phyloP scores from a whole-genome alignment of 2,113 vertebrate species.

The Pseudonaja textilis region DNA sequence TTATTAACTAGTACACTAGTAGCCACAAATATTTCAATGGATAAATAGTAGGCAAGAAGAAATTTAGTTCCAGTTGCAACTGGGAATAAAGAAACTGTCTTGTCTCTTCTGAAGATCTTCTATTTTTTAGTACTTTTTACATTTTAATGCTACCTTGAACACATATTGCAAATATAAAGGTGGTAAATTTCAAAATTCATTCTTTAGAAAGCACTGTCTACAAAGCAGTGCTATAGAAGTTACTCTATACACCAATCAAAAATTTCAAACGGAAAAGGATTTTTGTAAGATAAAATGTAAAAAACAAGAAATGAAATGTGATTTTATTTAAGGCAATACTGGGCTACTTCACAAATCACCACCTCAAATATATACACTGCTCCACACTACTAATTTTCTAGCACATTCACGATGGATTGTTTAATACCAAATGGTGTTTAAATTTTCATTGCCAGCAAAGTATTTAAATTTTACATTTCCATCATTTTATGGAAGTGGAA shows the following conservation, averaged over 20 bases:
- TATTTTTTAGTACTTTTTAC: slow-evolving; percentile 61
- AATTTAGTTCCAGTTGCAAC: slow-evolving; percentile 33
- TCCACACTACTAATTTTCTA: slow-evolving; percentile 81
- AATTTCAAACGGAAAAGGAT: slow-evolving; percentile 71
- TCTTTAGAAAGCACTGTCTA: slow-evolving; percentile 70
- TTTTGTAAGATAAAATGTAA: slow-evolving; percentile 79
- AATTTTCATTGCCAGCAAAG: slow-evolving; percentile 76
- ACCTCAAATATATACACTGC: slow-evolving; percentile 82
- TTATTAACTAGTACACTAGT: not conserved
- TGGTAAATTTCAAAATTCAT: slow-evolving; percentile 76
- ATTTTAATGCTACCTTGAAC: slow-evolving; percentile 45
- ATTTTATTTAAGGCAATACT: slow-evolving; percentile 87
- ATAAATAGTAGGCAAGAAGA: not conserved
- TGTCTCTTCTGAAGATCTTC: not conserved
- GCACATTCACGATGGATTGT: slow-evolving; percentile 77
- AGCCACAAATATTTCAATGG: not conserved
- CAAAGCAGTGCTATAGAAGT: slow-evolving; percentile 72
- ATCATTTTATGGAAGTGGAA: slow-evolving; percentile 71
- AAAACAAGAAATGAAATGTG: slow-evolving; percentile 85
- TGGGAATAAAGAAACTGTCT: slow-evolving; percentile 27
- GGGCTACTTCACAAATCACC: slow-evolving; percentile 86
- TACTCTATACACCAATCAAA: slow-evolving; percentile 79
- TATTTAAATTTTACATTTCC: slow-evolving; percentile 77
- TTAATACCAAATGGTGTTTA: slow-evolving; percentile 76
- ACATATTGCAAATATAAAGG: slow-evolving; percentile 69